A percentile compares a stretch with the other conserved stretches of the same genome.
phyloP scores from a whole-genome alignment of 2,797 vertebrate species.

The Cottoperca gobio region DNA sequence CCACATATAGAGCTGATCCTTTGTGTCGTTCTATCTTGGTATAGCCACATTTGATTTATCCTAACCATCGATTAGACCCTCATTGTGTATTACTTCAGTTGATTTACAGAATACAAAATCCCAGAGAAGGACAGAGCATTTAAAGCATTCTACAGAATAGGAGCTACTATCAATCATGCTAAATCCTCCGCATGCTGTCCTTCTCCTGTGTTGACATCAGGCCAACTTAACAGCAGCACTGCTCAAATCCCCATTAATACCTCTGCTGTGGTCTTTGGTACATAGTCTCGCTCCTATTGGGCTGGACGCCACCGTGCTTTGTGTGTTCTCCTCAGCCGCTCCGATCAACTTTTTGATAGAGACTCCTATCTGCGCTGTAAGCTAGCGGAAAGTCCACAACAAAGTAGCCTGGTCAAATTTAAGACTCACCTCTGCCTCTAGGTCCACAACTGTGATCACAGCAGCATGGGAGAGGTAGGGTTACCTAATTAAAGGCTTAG shows the following conservation, averaged over 20 bases:
- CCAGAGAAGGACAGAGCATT: conserved; percentile 6
- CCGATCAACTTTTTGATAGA: conserved; percentile 60
- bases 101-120: conserved; percentile 16
- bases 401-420: conserved; percentile 67
- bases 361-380: conserved; percentile 18
- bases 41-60: conserved; percentile 29
- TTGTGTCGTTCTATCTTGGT: conserved; percentile 1
- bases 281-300: conserved; percentile 53
- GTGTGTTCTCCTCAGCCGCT: conserved; percentile 6
- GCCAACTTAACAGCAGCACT: conserved; percentile 32
- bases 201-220: conserved; percentile 32
- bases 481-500: conserved; percentile 82
- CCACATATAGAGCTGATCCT: conserved; percentile 19
- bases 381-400: conserved; percentile 46
- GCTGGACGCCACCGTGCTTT: conserved; percentile 41
- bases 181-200: conserved; percentile 39
- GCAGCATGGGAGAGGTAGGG: conserved; percentile 65
- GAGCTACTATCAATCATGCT: conserved; percentile 58
- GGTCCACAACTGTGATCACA: conserved; percentile 72
- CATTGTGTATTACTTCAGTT: background rate
- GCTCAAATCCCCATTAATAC: conserved; percentile 43
- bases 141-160: conserved; percentile 37
- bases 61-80: conserved; percentile 1
- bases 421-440: conserved; percentile 63
- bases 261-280: conserved; percentile 15